A percentile compares a stretch with the other conserved stretches of the same genome.
Conservation (phyloP, 2,888 invertebrate species). For the Netelia melanura region DNA sequence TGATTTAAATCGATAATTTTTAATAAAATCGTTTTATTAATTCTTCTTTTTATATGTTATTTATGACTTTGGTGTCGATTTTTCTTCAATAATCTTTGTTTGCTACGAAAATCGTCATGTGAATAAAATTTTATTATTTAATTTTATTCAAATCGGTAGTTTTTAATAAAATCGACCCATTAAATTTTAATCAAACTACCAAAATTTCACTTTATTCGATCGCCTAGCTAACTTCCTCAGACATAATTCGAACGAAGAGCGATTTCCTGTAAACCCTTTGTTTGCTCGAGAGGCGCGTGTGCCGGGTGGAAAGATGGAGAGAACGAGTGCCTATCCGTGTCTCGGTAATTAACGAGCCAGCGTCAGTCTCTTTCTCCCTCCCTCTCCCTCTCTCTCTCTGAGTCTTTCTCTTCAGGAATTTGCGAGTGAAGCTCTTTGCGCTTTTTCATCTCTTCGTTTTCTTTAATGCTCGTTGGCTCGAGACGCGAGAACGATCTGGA, state of each 20-base stretch:
- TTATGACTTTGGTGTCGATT: neutral
- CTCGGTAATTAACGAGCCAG: slow-evolving; percentile 59
- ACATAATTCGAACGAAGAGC: slow-evolving; percentile 5
- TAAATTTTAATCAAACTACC: neutral
- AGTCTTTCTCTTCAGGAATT: slow-evolving; percentile 53
- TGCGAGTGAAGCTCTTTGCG: slow-evolving; percentile 22
- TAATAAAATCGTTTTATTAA: neutral
- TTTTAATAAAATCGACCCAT: neutral
- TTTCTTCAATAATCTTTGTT: neutral
- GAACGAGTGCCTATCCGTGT: slow-evolving; percentile 55
- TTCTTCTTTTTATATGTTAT: neutral
- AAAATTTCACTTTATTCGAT: slow-evolving; percentile 29
- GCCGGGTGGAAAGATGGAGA: slow-evolving; percentile 22
- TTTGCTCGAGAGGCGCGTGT: slow-evolving; percentile 13
- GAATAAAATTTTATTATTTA: neutral
- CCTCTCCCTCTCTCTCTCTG: slow-evolving; percentile 19
- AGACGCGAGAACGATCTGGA: slow-evolving; percentile 8
- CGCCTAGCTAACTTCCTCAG: slow-evolving; percentile 19
- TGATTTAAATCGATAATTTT: neutral
- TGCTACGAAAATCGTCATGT: neutral
- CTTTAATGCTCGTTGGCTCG: slow-evolving; percentile 10
- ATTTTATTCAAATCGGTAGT: neutral
- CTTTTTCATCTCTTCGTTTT: slow-evolving; percentile 26
- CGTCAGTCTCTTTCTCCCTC: slow-evolving; percentile 32
- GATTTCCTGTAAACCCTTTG: slow-evolving; percentile 37